Conservation (phyloP, 2,888 invertebrate genomes). For the Eurois occulta region DNA sequence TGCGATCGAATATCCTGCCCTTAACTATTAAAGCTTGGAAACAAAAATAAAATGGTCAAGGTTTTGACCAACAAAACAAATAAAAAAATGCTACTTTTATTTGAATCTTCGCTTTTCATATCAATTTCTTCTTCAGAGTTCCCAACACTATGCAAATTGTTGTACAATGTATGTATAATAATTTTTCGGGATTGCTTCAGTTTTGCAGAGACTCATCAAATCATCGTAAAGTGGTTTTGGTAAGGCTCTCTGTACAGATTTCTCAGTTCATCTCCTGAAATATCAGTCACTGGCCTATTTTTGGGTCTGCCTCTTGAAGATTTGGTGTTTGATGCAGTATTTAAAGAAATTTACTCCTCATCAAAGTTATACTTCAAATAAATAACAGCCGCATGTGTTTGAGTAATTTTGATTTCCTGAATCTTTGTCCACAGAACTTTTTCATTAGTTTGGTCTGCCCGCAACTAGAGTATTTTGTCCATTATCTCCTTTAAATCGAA, state of each 20-base stretch:
- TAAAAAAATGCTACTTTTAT: background rate
- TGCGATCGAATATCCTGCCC: no score
- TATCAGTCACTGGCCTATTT: slow-evolving; percentile 38
- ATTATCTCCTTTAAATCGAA: slow-evolving; percentile 43
- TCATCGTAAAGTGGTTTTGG: slow-evolving; percentile 47
- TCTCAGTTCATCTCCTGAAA: slow-evolving; percentile 38
- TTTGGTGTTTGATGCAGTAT: slow-evolving; percentile 34
- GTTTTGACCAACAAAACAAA: background rate
- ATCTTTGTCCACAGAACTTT: slow-evolving; percentile 36
- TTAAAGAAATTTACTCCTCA: slow-evolving; percentile 32
- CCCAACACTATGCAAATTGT: slow-evolving; percentile 44
- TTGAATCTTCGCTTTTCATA: slow-evolving; percentile 14
- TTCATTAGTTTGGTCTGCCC: slow-evolving; percentile 39
- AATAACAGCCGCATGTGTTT: slow-evolving; percentile 23
- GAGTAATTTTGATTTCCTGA: slow-evolving; percentile 32
- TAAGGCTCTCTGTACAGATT: slow-evolving; percentile 39
- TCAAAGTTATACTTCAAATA: slow-evolving; percentile 36
- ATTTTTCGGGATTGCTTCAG: slow-evolving; percentile 50
- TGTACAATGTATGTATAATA: slow-evolving; percentile 52
- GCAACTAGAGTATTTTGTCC: slow-evolving; percentile 37
- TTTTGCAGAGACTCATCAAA: slow-evolving; percentile 48
- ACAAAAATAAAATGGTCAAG: background rate
- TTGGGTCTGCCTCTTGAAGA: slow-evolving; percentile 47
- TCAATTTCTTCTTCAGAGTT: slow-evolving; percentile 24
- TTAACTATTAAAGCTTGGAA: background rate